Evolutionary conservation across 2,113 vertebrate species (phyloP), one percentile per base, ranked within the genome.

Genomic region (Proterorhinus semilunaris): DNA sequence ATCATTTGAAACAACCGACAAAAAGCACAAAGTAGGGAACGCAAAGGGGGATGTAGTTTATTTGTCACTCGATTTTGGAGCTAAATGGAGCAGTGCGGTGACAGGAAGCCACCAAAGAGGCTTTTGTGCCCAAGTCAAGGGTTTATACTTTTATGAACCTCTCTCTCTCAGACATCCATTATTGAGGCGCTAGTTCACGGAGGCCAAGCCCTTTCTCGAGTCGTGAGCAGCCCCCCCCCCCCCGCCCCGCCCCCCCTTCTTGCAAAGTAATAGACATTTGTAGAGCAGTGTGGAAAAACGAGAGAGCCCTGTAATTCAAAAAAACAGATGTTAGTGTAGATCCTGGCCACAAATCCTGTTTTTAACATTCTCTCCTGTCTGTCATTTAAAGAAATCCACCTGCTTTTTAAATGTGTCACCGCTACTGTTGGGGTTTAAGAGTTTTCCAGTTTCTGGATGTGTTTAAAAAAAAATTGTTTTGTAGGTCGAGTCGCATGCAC

Each of bases 71-170:
- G 59, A 15, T 74, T 52, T 15, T 46, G 43, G 49, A 7, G 44
- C 21, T 53, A 48, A 16, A 15, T 50, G 11, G 67, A 65, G 51
- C 66, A 66, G 53, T 13, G 21, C 71, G 42, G 10, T 61, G 70
- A 66, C 62, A 74, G 67, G 59, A 79, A 68, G 65, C 64, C 68
- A 68, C 36, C 66, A 44, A 48, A 74, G 75, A 74, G 71, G 62
- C 71, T 80, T 65, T 78, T 76, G 65, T 64, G 76, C 12, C 44
- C 72, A 61, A 85, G 79, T 86, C 75, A 74, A 62, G 53, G 74
- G 77, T 88, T 92, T 89, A 90, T 66, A 86, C 68, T 91, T 92
- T 91, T 81, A 91, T 91, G 89, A 92, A 86, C 78, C 84, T 86
- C 70, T 36, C 81, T 81, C 81, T 77, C 59, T 74, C 49, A 21